Conservation (phyloP, 2,888 invertebrate species). For the Hyalella azteca region DNA sequence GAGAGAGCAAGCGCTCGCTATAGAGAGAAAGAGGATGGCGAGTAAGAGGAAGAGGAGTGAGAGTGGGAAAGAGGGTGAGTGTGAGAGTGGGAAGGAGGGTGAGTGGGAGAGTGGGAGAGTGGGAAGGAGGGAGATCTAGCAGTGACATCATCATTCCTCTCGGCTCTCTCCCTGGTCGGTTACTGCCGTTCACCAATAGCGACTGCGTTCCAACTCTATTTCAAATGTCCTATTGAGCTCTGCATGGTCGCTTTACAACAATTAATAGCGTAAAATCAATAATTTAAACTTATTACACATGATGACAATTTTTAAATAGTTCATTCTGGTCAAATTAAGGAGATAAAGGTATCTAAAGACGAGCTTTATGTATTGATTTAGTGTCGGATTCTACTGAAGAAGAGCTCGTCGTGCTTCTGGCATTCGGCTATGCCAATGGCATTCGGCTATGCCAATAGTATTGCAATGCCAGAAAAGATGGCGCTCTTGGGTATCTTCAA, state of each 20-base stretch:
- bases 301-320: neutral
- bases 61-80: neutral
- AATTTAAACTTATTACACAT: neutral
- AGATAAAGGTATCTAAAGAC: neutral
- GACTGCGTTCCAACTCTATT: constrained; percentile 11
- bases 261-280: neutral
- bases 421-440: constrained; percentile 41
- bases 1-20: too few species aligned
- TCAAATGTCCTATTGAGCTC: neutral
- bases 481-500: constrained; percentile 1
- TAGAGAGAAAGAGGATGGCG: neutral
- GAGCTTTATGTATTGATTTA: constrained; percentile 26
- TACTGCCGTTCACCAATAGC: constrained; percentile 2
- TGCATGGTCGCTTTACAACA: neutral
- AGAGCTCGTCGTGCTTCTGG: constrained; percentile 39
- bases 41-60: neutral
- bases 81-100: neutral
- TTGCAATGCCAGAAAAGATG: constrained; percentile 44
- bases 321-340: neutral
- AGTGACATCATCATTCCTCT: constrained; percentile 37
- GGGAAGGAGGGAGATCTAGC: constrained; percentile 21
- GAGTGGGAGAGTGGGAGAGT: neutral
- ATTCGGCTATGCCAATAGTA: constrained; percentile 42
- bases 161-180: constrained; percentile 39
- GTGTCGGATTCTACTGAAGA: neutral